phyloP scores from a whole-genome alignment of 1,140 invertebrate genomes.

The Periplaneta americana region DNA sequence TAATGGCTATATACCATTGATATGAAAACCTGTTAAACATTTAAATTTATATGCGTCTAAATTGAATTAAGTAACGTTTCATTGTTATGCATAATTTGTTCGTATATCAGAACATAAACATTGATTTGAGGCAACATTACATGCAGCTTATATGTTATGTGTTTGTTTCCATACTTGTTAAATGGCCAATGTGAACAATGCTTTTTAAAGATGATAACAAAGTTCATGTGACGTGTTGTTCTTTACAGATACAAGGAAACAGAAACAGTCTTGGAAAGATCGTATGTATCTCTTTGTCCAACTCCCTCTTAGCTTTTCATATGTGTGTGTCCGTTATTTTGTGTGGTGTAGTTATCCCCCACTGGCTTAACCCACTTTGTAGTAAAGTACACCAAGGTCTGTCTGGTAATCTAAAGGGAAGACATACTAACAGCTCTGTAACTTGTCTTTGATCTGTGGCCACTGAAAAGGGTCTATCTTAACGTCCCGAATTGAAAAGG shows the following conservation, averaged over 20 bases:
- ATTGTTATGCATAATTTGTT: no score
- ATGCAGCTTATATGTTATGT: no score
- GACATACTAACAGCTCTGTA: not conserved
- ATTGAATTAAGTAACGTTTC: no score
- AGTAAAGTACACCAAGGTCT: not conserved
- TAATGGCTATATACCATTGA: no score
- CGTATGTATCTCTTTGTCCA: conserved; percentile 61
- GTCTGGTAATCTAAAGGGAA: not conserved
- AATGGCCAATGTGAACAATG: not conserved
- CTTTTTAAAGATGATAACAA: not conserved
- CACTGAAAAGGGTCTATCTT: no score
- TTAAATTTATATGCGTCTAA: no score
- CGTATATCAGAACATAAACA: no score
- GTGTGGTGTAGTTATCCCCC: not conserved
- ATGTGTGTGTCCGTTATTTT: not conserved
- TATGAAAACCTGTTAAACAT: no score
- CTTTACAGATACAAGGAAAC: conserved; percentile 85
- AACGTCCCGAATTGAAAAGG: no score
- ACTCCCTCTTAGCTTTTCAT: not conserved
- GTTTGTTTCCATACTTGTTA: not conserved
- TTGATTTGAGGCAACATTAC: no score
- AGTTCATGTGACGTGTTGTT: conserved; percentile 29
- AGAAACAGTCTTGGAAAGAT: conserved; percentile 77
- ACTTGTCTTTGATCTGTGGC: not conserved
- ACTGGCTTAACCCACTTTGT: no score